Evolutionary conservation across 64 coral and sea anemone species (phyloP), one percentile per base, ranked within the genome.

Genomic region (Stichodactyla mertensii): DNA sequence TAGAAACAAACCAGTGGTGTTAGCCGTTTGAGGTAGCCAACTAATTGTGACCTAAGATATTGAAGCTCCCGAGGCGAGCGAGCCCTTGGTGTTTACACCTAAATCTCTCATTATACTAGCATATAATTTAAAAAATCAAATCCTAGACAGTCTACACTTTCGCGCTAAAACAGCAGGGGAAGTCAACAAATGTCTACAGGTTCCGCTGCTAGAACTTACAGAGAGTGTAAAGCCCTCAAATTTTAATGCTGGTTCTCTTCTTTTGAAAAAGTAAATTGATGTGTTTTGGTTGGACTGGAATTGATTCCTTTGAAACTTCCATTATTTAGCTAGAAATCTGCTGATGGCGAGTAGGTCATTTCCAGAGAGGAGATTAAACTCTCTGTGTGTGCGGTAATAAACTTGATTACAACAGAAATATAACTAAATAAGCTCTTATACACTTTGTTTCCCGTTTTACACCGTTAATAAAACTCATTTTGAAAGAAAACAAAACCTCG

Each of bases 111-210:
- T 18, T 66, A 66, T n/a, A 6, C 62, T 8, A n/a, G 22, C 18
- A 66, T 6, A n/a, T 66, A 11, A 15, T 58, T 74, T 9, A 4
- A 74, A 74, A 74, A 31, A 26, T 8, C 27, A 14, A n/a, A 74
- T 74, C 27, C 27, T 74, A 74, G 69, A 11, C 24, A 74, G 8
- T 31, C 12, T 31, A 52, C 36, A 53, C 15, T 16, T 52, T 2
- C 0, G 51, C n/a, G 51, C 16, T 81, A n/a, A 66, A 81, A 53
- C 78, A 81, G 26, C 78, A 4, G 78, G 83, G 78, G 84, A 92
- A 87, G 89, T 90, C 89, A 95, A 66, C 94, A 92, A 95, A 92
- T 92, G 84, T 81, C 70, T 86, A 79, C 55, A 87, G 87, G 89
- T 89, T 89, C 91, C 89, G 80, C 91, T 93, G 87, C 89, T 84